phyloP scores from a whole-genome alignment of 2,888 invertebrate genomes.

The Cyrtodaria siliqua region DNA sequence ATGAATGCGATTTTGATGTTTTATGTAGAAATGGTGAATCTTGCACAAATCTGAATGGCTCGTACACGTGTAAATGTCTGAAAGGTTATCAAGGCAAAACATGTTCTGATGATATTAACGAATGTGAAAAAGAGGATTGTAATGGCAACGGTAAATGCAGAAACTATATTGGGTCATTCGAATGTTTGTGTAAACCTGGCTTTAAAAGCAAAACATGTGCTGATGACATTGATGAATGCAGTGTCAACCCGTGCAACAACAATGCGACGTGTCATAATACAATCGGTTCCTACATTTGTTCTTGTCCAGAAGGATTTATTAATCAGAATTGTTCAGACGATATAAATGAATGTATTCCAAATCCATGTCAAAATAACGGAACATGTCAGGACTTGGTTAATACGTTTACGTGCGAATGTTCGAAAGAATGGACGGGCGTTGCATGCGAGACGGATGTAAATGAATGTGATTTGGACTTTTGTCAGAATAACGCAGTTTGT shows the following conservation, averaged over 20 bases:
- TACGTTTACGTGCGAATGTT: slow-evolving; percentile 62
- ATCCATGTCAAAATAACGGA: slow-evolving; percentile 1
- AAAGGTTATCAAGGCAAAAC: slow-evolving; percentile 4
- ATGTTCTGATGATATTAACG: slow-evolving; percentile 27
- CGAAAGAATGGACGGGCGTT: not conserved
- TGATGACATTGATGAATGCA: slow-evolving; percentile 34
- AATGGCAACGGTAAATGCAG: slow-evolving; percentile 13
- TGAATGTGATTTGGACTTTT: not conserved
- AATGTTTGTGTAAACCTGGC: slow-evolving; percentile 9
- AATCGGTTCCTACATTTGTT: slow-evolving; percentile 27
- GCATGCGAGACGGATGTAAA: no score
- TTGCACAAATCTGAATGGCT: slow-evolving; percentile 30
- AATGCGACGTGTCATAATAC: slow-evolving; percentile 25
- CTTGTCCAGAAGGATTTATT: slow-evolving; percentile 5
- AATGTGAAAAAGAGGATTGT: slow-evolving; percentile 24
- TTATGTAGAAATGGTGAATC: slow-evolving; percentile 53
- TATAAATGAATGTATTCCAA: slow-evolving; percentile 8
- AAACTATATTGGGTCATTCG: slow-evolving; percentile 11
- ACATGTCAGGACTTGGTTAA: slow-evolving; percentile 57
- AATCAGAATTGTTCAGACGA: not conserved
- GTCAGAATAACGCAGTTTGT: slow-evolving; percentile 12
- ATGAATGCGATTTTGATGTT: not conserved
- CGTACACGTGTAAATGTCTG: slow-evolving; percentile 4
- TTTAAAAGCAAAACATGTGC: slow-evolving; percentile 22
- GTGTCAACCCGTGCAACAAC: slow-evolving; percentile 7